phyloP scores from a whole-genome alignment of 2,113 vertebrate species.

The Haliaeetus leucogaster region DNA sequence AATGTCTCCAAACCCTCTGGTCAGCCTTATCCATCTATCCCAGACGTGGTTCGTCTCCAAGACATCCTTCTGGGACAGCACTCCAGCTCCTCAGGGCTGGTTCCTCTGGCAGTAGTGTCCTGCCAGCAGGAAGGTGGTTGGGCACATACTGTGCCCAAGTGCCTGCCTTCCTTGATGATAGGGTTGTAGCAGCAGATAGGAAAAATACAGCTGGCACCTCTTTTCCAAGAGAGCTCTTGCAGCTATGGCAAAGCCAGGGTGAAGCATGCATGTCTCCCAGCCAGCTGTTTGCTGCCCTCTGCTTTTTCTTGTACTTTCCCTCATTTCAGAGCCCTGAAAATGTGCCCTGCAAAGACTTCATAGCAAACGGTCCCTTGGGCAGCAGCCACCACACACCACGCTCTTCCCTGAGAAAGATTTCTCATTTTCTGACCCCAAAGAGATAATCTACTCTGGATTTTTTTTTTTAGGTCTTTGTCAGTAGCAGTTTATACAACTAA shows the following conservation, averaged over 20 bases:
- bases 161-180: background rate
- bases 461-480: background rate
- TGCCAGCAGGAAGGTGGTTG: background rate
- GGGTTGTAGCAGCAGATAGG: background rate
- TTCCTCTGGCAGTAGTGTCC: background rate
- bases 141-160: background rate
- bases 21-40: background rate
- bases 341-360: background rate
- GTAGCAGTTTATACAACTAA: background rate
- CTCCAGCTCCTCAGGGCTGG: background rate
- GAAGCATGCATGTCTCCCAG: background rate
- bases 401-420: background rate
- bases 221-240: background rate
- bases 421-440: background rate
- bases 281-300: background rate
- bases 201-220: background rate
- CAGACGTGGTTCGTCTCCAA: background rate
- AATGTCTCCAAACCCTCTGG: background rate
- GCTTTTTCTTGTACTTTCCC: background rate
- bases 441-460: background rate
- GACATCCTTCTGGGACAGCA: background rate
- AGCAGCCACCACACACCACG: background rate
- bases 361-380: background rate
- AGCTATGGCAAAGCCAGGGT: background rate
- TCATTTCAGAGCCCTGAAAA: background rate